phyloP scores from a whole-genome alignment of 2,888 invertebrate species.

The Tinea trinotella region DNA sequence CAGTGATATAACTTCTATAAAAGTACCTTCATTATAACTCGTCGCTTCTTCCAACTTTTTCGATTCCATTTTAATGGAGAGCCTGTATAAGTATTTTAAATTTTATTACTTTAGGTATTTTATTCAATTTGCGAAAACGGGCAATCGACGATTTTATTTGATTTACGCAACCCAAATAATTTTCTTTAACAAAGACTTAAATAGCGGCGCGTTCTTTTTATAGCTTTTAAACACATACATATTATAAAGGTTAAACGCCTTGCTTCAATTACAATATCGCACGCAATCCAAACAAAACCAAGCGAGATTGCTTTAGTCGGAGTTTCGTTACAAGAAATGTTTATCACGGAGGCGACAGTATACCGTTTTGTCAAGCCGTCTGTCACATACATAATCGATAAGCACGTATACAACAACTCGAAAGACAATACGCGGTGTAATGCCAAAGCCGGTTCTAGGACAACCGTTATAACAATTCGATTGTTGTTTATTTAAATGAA shows the following conservation, averaged over 20 bases:
- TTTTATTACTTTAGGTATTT: neutral
- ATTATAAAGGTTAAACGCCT: neutral
- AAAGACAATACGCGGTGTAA: neutral
- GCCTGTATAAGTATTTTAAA: neutral
- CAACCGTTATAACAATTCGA: conserved; percentile 1
- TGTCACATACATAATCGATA: conserved; percentile 15
- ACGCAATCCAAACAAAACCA: conserved; percentile 5
- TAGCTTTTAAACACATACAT: neutral
- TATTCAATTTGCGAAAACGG: neutral
- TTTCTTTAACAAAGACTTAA: neutral
- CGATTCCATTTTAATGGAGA: neutral
- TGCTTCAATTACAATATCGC: neutral
- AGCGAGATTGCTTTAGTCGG: neutral
- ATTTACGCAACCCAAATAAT: neutral
- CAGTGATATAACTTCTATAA: too few species aligned
- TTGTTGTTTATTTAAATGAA: neutral
- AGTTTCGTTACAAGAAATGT: neutral
- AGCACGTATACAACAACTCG: neutral
- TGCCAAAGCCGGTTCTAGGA: neutral
- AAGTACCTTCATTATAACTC: neutral
- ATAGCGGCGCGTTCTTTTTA: neutral
- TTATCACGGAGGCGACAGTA: conserved; percentile 4
- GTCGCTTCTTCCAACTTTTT: neutral
- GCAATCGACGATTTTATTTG: neutral
- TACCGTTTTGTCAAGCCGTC: conserved; percentile 18